Conservation (phyloP, 1,140 invertebrate genomes). For the Vanessa tameamea region DNA sequence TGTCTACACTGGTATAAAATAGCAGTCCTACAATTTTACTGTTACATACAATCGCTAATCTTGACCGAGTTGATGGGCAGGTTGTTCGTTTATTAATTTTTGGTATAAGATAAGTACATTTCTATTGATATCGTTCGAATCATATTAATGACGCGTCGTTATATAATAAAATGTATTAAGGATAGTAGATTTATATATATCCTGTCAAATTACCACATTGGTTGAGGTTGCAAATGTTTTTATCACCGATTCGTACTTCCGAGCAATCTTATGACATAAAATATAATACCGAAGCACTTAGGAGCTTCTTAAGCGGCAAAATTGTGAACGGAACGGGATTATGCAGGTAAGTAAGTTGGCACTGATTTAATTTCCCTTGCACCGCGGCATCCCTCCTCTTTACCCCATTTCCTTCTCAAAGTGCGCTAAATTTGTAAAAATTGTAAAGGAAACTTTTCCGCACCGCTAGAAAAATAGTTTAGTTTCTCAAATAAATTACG, state of each 20-base stretch:
- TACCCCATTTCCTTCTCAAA: constrained; percentile 47
- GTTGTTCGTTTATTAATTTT: no score
- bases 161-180: no score
- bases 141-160: no score
- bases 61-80: no score
- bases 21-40: no score
- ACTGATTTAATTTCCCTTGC: constrained; percentile 67
- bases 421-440: constrained; percentile 39
- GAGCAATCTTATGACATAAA: constrained; percentile 25
- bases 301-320: constrained; percentile 46
- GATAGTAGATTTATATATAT: no score
- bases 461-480: constrained; percentile 11
- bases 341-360: constrained; percentile 58
- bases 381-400: constrained; percentile 44
- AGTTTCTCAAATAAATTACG: neutral
- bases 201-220: neutral
- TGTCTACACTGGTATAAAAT: no score
- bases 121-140: no score
- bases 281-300: constrained; percentile 45
- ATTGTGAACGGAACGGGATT: constrained; percentile 51
- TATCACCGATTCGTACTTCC: neutral
- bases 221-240: neutral
- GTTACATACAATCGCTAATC: no score
- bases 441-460: constrained; percentile 24
- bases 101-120: no score